Base-by-base conservation (phyloP, 2,797 vertebrate species). In the Mormyrus proboscirostris region DNA sequence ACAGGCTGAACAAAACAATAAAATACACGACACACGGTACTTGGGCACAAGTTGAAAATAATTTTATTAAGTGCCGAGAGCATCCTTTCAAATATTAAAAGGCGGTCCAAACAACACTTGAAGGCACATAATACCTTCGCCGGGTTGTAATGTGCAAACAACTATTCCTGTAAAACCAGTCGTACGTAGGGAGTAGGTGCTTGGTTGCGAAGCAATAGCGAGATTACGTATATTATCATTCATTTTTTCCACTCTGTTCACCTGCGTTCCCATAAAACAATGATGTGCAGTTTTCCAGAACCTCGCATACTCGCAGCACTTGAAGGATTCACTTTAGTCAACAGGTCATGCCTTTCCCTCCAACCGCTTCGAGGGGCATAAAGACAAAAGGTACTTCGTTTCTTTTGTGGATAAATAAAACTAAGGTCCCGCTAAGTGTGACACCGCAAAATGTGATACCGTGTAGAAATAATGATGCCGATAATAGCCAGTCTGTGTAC, bases 261-360 rank as follows among this genome's bases (percentile, higher is more conserved):
- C 5, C 10, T 85, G 9, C 44, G 76, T 44, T 16, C 41, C 2
- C 33, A 47, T 41, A 44, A 47, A 41, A 41, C 76, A 82, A 82
- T 82, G 41, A 82, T 82, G 29, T 44, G 25, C 82, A 29, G 82
- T 12, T 84, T 49, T 14, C 0, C 76, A 79, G 41, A 16, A 44
- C 5, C 73, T 44, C n/a, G 47, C n/a, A 29, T 14, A 51, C 82
- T 84, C 41, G 10, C 47, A 84, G 82, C 49, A 84, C 47, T 51
- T 84, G 82, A 25, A 22, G 22, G 44, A n/a, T 51, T 85, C 47
- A 25, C 82, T 84, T 84, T 51, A 85, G 82, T 29, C 82, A 85
- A 85, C 82, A 85, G 82, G 82, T 85, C 82, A 85, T 82, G 76
- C 76, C 38, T 82, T 82, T 16, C 29, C 69, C 69, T 73, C 12